Evolutionary conservation across 2,797 vertebrate genomes (phyloP).

Genomic region (Enteromius radiatus): DNA sequence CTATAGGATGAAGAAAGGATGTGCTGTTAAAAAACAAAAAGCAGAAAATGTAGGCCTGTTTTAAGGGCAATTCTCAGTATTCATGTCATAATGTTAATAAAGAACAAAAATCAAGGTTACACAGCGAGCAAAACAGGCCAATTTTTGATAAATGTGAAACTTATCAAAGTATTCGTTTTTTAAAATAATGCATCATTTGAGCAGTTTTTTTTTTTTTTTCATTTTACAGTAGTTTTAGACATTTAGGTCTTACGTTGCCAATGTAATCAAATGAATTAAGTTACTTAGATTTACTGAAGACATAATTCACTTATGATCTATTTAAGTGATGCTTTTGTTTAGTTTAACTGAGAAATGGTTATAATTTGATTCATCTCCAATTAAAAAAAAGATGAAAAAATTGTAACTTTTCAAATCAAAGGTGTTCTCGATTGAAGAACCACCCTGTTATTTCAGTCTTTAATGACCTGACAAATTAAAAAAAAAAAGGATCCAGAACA

Average conservation of each 20-base stretch:
- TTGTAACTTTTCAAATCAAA: constrained; percentile 1
- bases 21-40: not conserved
- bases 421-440: constrained; percentile 13
- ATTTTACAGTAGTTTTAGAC: not conserved
- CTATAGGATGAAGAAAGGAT: not conserved
- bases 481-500: constrained; percentile 2
- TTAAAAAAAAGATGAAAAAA: not conserved
- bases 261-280: not conserved
- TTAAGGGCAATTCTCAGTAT: not conserved
- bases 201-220: not conserved
- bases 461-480: constrained; percentile 28
- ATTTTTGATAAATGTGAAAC: not conserved
- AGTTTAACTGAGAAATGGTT: constrained; percentile 12
- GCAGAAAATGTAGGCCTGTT: not conserved
- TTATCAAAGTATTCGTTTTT: not conserved
- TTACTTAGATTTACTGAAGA: not conserved
- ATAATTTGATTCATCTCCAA: not conserved
- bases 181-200: not conserved
- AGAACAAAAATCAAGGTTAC: not conserved
- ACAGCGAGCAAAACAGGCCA: not conserved
- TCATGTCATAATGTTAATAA: not conserved
- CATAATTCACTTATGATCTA: constrained; percentile 6
- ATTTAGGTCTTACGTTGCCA: not conserved
- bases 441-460: constrained; percentile 27
- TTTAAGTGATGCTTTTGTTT: constrained; percentile 23